Conservation (phyloP, 2,113 vertebrate genomes). For the Kobus ellipsiprymnus region DNA sequence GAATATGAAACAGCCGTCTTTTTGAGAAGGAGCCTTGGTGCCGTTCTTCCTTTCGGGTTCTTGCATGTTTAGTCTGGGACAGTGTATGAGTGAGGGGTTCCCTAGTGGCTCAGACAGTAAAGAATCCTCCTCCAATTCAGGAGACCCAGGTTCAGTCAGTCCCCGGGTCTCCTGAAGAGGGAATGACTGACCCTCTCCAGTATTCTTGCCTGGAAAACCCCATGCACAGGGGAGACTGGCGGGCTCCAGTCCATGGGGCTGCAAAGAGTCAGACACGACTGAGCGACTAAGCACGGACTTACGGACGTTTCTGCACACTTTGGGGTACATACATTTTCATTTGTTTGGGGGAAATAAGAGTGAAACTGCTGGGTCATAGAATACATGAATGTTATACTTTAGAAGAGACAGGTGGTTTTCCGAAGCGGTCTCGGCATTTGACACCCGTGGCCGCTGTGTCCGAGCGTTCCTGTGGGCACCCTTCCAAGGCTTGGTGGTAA, state of each 20-base stretch:
- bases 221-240: not conserved
- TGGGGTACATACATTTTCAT: not conserved
- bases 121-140: not conserved
- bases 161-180: not conserved
- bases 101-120: not conserved
- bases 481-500: not conserved
- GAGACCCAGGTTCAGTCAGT: not conserved
- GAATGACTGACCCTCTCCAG: not conserved
- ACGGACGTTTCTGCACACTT: not conserved
- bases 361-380: not conserved
- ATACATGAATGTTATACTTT: not conserved
- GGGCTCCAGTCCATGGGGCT: not conserved
- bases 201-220: not conserved
- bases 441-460: fast-evolving
- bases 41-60: not conserved
- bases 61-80: not conserved
- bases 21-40: not conserved
- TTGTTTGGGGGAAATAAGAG: not conserved
- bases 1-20: not conserved
- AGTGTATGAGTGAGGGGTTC: not conserved
- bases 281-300: fast-evolving
- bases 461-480: not conserved
- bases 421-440: not conserved
- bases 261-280: not conserved
- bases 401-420: not conserved